A percentile compares a stretch with the other conserved stretches of the same genome.
Conservation (phyloP, 2,113 vertebrate species). For the Boleophthalmus pectinirostris region DNA sequence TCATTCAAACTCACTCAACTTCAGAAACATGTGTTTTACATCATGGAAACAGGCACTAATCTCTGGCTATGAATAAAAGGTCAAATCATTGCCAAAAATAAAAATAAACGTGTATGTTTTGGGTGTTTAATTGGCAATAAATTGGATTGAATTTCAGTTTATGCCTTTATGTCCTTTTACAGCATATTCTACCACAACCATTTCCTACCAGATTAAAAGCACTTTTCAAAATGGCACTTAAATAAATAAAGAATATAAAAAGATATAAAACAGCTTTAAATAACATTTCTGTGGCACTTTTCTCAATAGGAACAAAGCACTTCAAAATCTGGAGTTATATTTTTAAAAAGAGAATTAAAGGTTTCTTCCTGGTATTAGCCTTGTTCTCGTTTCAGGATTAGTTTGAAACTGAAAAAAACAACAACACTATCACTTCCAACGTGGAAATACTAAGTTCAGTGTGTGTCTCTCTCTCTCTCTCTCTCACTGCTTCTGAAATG, state of each 20-base stretch:
- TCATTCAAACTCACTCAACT: neutral
- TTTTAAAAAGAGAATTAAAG: neutral
- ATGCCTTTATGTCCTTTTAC: neutral
- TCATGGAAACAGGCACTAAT: neutral
- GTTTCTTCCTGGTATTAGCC: neutral
- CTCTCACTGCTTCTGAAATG: conserved; percentile 19
- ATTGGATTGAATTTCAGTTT: neutral
- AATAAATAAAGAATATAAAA: conserved; percentile 3
- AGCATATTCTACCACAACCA: neutral
- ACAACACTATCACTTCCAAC: conserved; percentile 38
- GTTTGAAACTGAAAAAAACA: conserved; percentile 33
- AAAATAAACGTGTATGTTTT: too few species aligned
- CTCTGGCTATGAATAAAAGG: neutral
- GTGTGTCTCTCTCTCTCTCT: conserved; percentile 45
- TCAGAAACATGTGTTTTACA: neutral
- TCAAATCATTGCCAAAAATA: neutral
- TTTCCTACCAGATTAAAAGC: neutral
- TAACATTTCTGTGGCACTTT: conserved; percentile 4
- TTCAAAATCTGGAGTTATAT: neutral
- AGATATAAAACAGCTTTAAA: neutral
- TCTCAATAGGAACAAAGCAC: conserved; percentile 3
- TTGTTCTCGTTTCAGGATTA: conserved; percentile 12
- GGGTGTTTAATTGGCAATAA: neutral
- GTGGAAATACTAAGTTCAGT: neutral
- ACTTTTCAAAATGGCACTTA: conserved; percentile 9